Evolutionary conservation across 2,113 vertebrate genomes (phyloP).

Genomic region (Actenoides hombroni): DNA sequence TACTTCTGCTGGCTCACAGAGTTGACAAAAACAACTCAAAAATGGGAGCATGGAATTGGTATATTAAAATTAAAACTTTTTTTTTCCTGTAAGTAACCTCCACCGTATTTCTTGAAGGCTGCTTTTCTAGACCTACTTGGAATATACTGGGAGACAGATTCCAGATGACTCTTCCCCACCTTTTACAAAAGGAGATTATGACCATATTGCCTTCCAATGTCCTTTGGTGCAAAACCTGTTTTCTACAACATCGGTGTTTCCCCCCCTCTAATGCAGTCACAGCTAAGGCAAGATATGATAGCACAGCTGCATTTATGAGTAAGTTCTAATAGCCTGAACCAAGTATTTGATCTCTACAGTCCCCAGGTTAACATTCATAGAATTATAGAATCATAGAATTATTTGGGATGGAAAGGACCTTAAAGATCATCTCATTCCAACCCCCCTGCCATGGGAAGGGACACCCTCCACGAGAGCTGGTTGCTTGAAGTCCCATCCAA

Average conservation of each 20-base stretch:
- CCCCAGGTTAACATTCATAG: not conserved
- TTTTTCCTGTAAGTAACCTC: not conserved
- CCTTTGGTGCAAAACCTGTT: not conserved
- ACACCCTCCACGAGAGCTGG: too few relatives aligned
- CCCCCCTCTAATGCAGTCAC: not conserved
- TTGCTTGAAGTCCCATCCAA: not conserved
- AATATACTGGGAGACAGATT: not conserved
- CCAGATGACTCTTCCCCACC: not conserved
- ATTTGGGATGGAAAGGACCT: too few relatives aligned
- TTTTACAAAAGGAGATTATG: not conserved
- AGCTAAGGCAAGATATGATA: not conserved
- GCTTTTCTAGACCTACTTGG: not conserved
- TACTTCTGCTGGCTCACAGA: not conserved
- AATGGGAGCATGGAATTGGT: not conserved
- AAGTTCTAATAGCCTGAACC: not conserved
- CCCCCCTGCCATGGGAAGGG: too few relatives aligned
- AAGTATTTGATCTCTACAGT: not conserved
- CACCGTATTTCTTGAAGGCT: not conserved
- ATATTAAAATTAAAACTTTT: not conserved
- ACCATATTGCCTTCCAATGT: not conserved
- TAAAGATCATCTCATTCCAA: too few relatives aligned
- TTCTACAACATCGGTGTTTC: not conserved
- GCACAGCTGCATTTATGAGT: not conserved
- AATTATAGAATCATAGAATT: not conserved
- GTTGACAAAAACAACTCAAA: not conserved